Base-by-base conservation (phyloP, 2,113 vertebrate genomes). In the Plecturocebus donacophilus region DNA sequence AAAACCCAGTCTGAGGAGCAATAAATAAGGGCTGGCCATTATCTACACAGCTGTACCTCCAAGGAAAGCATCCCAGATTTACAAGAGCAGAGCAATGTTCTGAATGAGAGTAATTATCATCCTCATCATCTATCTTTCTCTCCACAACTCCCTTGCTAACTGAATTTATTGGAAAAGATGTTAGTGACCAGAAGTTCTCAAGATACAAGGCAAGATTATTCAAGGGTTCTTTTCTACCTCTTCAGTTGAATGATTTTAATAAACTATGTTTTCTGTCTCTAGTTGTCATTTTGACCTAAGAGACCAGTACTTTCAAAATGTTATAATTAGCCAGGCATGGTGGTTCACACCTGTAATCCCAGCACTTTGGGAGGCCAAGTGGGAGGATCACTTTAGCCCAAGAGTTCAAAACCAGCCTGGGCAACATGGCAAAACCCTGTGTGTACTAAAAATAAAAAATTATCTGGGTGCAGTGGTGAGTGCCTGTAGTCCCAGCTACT, bases 291-390 rank as follows among this genome's bases (percentile, higher is more conserved):
- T 96, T 89, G 56, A 71, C 49, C 77, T 73, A 76, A 79, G 54
- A 85, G 27, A 73, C 45, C 47, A 82, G 30, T 87, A 89, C 42
- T 91, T 97, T 88, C 16, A 94, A 91, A 95, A 82, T 87, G 58
- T 14, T 64, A 32, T 32, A 30, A 64, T 64, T 64, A 64, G 61
- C 27, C 61, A 14, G 61, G 27, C 30, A 64, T 64, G 27, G 61
- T 64, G 12, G 27, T 64, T 64, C 61, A 64, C 61, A 64, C 27
- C 61, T 32, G 61, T 64, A 64, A 64, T 64, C 27, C 27, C 61
- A 32, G 61, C 27, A 64, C 61, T 32, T 64, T 64, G 61, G 61
- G 61, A 14, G 27, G 61, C 61, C 27, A 64, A 64, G 12, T 64
- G 61, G 61, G 61, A 64, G 61, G 61, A 32, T 64, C 27, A 64